Evolutionary conservation across 2,888 invertebrate species (phyloP).

Genomic region (Drosophila longiperda): DNA sequence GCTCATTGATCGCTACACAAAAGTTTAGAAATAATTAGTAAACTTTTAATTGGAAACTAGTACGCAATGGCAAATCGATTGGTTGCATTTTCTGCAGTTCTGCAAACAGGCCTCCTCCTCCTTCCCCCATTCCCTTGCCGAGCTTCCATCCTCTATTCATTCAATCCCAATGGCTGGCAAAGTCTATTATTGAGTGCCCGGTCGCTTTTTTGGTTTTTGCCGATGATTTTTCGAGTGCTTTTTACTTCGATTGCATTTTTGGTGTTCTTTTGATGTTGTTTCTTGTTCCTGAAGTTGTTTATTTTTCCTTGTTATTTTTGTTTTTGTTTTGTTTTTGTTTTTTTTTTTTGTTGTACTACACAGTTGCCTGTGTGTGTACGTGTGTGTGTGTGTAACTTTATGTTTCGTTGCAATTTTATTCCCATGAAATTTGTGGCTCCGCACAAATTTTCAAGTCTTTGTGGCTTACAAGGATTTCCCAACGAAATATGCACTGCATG

Average conservation of each 20-base stretch:
- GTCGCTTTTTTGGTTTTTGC: conserved; percentile 72
- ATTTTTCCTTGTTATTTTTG: conserved; percentile 6
- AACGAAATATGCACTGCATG: conserved; percentile 61
- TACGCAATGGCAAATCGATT: conserved; percentile 77
- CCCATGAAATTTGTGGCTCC: conserved; percentile 75
- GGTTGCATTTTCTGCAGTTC: conserved; percentile 26
- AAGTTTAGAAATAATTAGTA: conserved; percentile 80
- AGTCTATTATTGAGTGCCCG: conserved; percentile 59
- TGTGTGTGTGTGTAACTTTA: conserved; percentile 57
- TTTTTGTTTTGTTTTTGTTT: conserved; percentile 2
- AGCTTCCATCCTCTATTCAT: conserved; percentile 13
- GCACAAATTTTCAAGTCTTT: conserved; percentile 78
- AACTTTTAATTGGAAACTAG: conserved; percentile 79
- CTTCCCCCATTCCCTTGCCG: not conserved
- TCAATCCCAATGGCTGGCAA: conserved; percentile 14
- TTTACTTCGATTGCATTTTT: conserved; percentile 67
- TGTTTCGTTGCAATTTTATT: conserved; percentile 78
- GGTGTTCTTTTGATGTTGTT: conserved; percentile 70
- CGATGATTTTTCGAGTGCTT: conserved; percentile 76
- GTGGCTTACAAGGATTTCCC: conserved; percentile 78
- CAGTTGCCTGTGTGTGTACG: conserved; percentile 8
- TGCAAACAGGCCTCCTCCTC: not conserved
- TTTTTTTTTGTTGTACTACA: conserved; percentile 1
- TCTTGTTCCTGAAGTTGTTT: conserved; percentile 38
- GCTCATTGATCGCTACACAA: conserved; percentile 76